Evolutionary conservation across 2,888 invertebrate genomes (phyloP).

Genomic region (Lasioglossum vierecki): DNA sequence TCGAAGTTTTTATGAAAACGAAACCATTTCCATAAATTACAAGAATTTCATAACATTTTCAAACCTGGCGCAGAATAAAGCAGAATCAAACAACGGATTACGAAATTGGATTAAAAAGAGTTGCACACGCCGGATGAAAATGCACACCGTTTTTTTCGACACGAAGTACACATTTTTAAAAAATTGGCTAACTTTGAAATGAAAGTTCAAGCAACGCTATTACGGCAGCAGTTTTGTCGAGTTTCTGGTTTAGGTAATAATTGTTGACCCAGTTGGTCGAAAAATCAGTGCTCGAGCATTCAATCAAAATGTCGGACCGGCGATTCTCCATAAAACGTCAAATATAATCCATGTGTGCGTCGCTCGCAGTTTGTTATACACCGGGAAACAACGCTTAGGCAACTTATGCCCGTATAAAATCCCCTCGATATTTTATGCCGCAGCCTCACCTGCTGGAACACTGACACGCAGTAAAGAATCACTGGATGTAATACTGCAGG

Average conservation of each 20-base stretch:
- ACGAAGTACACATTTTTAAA: background rate
- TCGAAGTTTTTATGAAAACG: background rate
- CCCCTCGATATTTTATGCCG: background rate
- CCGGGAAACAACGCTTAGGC: background rate
- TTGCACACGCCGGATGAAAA: too few relatives aligned
- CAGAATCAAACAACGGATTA: background rate
- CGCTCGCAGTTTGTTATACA: background rate
- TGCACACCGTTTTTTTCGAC: background rate
- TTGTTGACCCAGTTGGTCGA: background rate
- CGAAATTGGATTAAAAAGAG: background rate
- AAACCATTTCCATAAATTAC: background rate
- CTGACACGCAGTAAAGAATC: conserved; percentile 5
- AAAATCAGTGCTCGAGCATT: background rate
- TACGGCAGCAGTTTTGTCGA: background rate
- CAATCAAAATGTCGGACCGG: background rate
- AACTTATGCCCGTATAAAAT: conserved; percentile 10
- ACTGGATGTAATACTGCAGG: background rate
- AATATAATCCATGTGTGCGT: background rate
- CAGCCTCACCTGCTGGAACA: conserved; percentile 4
- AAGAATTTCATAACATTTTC: background rate
- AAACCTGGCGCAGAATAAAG: background rate
- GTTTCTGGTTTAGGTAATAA: background rate
- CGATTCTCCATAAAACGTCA: background rate
- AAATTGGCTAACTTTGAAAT: too few relatives aligned
- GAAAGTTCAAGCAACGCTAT: background rate